Conservation (phyloP, 2,888 invertebrate species). For the Eulithis testata region DNA sequence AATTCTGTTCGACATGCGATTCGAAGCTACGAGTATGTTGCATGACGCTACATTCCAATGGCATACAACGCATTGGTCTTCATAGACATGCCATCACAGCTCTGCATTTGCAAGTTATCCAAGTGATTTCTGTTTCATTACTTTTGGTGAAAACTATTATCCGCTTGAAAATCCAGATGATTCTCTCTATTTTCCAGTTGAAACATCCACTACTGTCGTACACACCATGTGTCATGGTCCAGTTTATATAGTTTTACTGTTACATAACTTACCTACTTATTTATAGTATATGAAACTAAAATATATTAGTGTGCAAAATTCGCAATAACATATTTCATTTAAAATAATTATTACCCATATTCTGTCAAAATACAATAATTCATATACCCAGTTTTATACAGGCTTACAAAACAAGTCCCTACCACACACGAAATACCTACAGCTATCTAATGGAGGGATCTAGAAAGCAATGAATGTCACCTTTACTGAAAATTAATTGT, state of each 20-base stretch:
- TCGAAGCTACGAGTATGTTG: slow-evolving; percentile 16
- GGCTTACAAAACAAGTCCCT: slow-evolving; percentile 24
- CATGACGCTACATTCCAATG: slow-evolving; percentile 24
- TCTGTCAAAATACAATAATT: slow-evolving; percentile 14
- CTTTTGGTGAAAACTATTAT: neutral
- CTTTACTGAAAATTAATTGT: slow-evolving; percentile 46
- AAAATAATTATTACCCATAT: slow-evolving; percentile 7
- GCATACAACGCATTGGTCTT: slow-evolving; percentile 27
- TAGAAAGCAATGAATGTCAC: slow-evolving; percentile 42
- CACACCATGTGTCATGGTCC: too few species aligned
- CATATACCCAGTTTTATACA: slow-evolving; percentile 5
- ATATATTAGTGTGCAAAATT: neutral
- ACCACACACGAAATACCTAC: slow-evolving; percentile 33
- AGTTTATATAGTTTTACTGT: too few species aligned
- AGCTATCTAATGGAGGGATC: slow-evolving; percentile 41
- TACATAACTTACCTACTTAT: too few species aligned
- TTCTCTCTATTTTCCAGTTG: too few species aligned
- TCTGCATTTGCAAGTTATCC: slow-evolving; percentile 15
- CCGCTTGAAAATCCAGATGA: too few species aligned
- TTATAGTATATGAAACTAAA: neutral
- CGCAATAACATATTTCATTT: neutral
- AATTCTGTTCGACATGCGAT: slow-evolving; percentile 11
- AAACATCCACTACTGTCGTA: too few species aligned
- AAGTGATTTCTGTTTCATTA: slow-evolving; percentile 7
- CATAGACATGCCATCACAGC: slow-evolving; percentile 11